A percentile compares a stretch with the other conserved stretches of the same genome.
Conservation (phyloP, 2,113 vertebrate genomes). For the Odontesthes bonariensis region DNA sequence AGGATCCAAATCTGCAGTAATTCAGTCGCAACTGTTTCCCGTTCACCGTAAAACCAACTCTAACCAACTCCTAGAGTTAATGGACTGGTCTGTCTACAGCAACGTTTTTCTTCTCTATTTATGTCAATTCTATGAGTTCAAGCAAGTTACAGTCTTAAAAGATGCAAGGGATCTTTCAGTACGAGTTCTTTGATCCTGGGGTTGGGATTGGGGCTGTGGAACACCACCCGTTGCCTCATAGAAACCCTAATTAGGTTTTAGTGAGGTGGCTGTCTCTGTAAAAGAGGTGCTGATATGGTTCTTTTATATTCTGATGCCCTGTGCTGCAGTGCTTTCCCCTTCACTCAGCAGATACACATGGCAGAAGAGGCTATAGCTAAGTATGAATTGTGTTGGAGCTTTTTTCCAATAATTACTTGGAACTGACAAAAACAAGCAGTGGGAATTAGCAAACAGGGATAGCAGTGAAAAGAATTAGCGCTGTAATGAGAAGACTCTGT, state of each 20-base stretch:
- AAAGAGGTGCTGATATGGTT: constrained; percentile 47
- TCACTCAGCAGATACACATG: constrained; percentile 40
- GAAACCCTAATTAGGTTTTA: constrained; percentile 77
- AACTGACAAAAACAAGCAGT: constrained; percentile 43
- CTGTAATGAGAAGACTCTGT: constrained; percentile 29
- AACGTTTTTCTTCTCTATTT: constrained; percentile 1
- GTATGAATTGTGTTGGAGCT: constrained; percentile 30
- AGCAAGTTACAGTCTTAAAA: constrained; percentile 33
- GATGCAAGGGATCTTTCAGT: constrained; percentile 48
- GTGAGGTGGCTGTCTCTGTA: constrained; percentile 64
- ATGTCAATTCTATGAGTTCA: constrained; percentile 27
- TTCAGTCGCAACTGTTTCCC: constrained; percentile 11
- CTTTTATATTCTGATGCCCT: constrained; percentile 57
- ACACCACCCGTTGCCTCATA: constrained; percentile 44
- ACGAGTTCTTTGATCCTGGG: constrained; percentile 63
- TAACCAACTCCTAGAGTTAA: neutral
- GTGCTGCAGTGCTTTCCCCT: constrained; percentile 21
- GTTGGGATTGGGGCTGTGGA: constrained; percentile 32
- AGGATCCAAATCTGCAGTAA: constrained; percentile 5
- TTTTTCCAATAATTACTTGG: constrained; percentile 61
- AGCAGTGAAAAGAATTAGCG: constrained; percentile 45
- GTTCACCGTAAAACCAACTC: neutral
- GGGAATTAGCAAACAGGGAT: constrained; percentile 43
- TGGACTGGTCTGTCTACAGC: neutral
- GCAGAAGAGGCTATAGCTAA: constrained; percentile 35